These are phyloP conservation scores for Leptinotarsa texana DNA, from an alignment of 1,140 invertebrate genomes.

Conservation along the genomic window DNA sequence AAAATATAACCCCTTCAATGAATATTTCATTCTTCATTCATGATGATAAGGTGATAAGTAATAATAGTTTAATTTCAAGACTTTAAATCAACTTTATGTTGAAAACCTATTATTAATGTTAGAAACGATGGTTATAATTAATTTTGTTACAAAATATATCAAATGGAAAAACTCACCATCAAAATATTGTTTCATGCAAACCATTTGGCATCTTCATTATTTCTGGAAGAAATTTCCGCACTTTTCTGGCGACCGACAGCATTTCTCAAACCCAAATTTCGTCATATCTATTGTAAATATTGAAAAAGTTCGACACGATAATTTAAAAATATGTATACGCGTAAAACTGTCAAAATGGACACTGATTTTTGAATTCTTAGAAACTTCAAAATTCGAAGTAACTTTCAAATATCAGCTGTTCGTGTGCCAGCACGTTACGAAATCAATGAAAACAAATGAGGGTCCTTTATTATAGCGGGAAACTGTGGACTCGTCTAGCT, in stretches of 20 bases:
- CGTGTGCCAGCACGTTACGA: conserved; percentile 3
- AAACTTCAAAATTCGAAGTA: conserved; percentile 6
- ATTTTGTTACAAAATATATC: no score
- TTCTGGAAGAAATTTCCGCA: conserved; percentile 7
- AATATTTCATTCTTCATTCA: no score
- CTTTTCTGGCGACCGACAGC: neutral
- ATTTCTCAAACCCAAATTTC: neutral
- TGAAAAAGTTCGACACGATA: neutral
- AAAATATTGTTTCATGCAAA: conserved; percentile 14
- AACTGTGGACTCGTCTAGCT: conserved; percentile 26
- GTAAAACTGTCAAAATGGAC: neutral
- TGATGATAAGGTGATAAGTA: no score
- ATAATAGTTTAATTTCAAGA: no score
- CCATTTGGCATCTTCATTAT: conserved; percentile 27
- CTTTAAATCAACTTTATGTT: no score
- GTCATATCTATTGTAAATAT: neutral
- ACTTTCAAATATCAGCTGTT: conserved; percentile 22
- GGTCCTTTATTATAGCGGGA: conserved; percentile 22
- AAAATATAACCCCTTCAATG: no score
- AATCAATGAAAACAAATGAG: conserved; percentile 25
- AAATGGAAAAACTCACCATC: conserved; percentile 23
- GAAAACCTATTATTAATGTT: no score
- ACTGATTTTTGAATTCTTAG: neutral
- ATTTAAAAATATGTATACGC: neutral
- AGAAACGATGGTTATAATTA: no score